phyloP scores from a whole-genome alignment of 2,113 vertebrate genomes.

The Oreochromis spilurus region DNA sequence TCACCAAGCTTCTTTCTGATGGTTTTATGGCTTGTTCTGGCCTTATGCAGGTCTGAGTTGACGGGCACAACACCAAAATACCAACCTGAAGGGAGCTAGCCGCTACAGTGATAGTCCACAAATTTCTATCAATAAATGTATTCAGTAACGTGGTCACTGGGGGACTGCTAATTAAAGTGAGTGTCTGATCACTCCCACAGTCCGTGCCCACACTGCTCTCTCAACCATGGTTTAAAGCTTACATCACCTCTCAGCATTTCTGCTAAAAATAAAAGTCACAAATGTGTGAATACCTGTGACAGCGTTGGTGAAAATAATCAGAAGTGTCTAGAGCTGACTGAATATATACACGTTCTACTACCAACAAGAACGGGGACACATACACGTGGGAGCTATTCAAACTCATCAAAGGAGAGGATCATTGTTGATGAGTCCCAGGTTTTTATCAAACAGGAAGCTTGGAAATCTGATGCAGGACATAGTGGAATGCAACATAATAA shows the following conservation, averaged over 20 bases:
- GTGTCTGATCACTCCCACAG: conserved; percentile 18
- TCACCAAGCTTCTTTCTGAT: neutral
- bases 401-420: neutral
- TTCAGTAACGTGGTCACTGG: neutral
- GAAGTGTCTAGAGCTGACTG: neutral
- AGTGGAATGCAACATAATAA: conserved; percentile 81
- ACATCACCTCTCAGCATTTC: neutral
- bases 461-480: conserved; percentile 66
- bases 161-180: neutral
- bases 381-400: neutral
- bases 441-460: conserved; percentile 3
- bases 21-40: neutral
- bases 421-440: neutral
- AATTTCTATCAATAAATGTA: neutral
- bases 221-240: neutral
- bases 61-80: neutral
- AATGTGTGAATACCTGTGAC: neutral
- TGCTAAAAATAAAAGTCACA: neutral
- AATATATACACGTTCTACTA: neutral
- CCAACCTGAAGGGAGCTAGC: conserved; percentile 10
- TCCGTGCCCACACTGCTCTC: neutral
- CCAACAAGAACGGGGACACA: neutral
- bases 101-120: neutral
- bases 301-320: neutral
- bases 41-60: neutral